A percentile compares a stretch with the other conserved stretches of the same genome.
These are phyloP conservation scores for Ferdinandea cuprea DNA, from an alignment of 2,888 invertebrate genomes.

Conservation along the genomic window DNA sequence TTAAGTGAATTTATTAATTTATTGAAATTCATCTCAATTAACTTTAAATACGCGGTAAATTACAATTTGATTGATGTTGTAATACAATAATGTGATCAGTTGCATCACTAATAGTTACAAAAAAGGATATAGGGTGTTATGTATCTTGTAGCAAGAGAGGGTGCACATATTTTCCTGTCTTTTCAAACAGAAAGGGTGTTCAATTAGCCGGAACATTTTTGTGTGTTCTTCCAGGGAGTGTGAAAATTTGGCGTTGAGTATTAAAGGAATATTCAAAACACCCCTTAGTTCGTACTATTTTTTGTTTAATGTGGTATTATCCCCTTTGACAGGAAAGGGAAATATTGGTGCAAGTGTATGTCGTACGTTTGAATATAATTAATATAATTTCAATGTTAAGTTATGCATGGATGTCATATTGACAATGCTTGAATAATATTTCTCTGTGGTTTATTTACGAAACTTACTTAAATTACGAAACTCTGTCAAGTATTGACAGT, in stretches of 20 bases:
- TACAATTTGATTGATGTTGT: conserved; percentile 66
- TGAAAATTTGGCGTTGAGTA: conserved; percentile 38
- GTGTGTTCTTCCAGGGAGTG: conserved; percentile 51
- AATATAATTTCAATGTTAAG: conserved; percentile 21
- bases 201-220: conserved; percentile 65
- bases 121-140: conserved; percentile 41
- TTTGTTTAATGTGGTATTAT: background rate
- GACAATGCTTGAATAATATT: conserved; percentile 6
- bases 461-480: conserved; percentile 6
- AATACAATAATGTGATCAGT: conserved; percentile 65
- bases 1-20: background rate
- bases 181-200: conserved; percentile 51
- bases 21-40: conserved; percentile 51
- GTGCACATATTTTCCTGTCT: conserved; percentile 3
- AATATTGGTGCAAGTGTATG: conserved; percentile 43
- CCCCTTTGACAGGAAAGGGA: conserved; percentile 58
- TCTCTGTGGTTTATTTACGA: conserved; percentile 6
- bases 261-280: conserved; percentile 36
- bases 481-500: conserved; percentile 15
- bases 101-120: conserved; percentile 62
- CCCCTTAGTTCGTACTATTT: conserved; percentile 25
- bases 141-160: conserved; percentile 25
- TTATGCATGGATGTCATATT: conserved; percentile 52
- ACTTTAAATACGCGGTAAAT: conserved; percentile 57
- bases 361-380: conserved; percentile 47